Evolutionary conservation across 2,113 vertebrate species (phyloP).

Genomic region (Eonycteris spelaea): DNA sequence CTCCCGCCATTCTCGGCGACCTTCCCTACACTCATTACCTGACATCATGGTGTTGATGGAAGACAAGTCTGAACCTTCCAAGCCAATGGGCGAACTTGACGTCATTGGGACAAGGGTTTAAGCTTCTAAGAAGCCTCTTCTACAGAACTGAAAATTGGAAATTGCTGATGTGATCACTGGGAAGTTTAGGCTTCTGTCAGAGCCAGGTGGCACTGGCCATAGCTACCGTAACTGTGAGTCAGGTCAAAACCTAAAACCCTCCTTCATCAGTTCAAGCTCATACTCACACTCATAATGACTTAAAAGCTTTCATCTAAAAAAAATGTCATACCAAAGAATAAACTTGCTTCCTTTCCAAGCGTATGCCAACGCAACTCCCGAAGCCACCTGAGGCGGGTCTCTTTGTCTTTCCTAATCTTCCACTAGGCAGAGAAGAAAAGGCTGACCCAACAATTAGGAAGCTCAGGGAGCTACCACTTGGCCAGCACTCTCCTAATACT

Average conservation of each 20-base stretch:
- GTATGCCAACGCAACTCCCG: background rate
- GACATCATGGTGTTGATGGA: conserved; percentile 94
- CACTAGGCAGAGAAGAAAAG: background rate
- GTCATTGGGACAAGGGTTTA: conserved; percentile 76
- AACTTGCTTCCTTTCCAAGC: background rate
- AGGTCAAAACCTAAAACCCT: background rate
- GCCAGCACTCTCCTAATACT: background rate
- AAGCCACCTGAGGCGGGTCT: background rate
- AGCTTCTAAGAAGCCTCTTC: conserved; percentile 76
- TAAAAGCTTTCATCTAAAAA: background rate
- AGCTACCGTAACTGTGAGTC: background rate
- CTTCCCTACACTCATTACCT: conserved; percentile 89
- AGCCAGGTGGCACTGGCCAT: background rate
- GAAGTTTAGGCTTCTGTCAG: background rate
- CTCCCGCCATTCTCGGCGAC: conserved; percentile 86
- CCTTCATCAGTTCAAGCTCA: background rate
- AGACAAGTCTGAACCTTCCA: conserved; percentile 88
- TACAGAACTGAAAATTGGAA: conserved; percentile 74
- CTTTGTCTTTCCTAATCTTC: background rate
- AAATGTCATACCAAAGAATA: background rate
- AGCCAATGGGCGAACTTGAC: conserved; percentile 76
- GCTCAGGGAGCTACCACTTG: background rate
- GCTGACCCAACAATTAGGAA: background rate
- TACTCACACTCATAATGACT: background rate
- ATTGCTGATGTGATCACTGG: background rate